phyloP scores from a whole-genome alignment of 2,797 vertebrate genomes.

The Sylvilagus floridanus region DNA sequence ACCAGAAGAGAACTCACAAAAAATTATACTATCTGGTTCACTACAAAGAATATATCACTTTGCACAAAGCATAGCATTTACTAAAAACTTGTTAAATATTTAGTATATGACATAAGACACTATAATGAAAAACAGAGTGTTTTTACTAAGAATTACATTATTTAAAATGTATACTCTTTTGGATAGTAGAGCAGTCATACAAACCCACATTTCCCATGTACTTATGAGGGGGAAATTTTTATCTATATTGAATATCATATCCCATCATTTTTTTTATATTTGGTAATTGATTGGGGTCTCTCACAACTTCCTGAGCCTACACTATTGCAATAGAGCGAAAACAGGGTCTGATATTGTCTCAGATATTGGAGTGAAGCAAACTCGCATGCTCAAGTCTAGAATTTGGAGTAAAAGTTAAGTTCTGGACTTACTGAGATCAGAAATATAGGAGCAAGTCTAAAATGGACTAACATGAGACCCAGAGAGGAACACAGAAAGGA shows the following conservation, averaged over 20 bases:
- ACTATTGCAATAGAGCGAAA: neutral
- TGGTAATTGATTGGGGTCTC: neutral
- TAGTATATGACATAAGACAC: constrained; percentile 62
- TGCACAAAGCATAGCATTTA: constrained; percentile 28
- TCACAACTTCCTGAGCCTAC: constrained; percentile 4
- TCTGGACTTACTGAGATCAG: neutral
- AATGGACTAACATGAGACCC: neutral
- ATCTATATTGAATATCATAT: neutral
- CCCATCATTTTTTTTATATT: neutral
- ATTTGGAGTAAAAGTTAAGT: neutral
- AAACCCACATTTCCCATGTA: neutral
- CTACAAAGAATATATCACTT: constrained; percentile 5
- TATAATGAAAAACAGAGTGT: constrained; percentile 25
- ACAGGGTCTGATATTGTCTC: neutral
- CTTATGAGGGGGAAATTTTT: neutral
- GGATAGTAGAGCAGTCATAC: constrained; percentile 18
- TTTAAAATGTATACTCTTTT: constrained; percentile 70
- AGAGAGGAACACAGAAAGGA: neutral
- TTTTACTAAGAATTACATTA: constrained; percentile 66
- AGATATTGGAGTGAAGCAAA: neutral
- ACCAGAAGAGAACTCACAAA: neutral
- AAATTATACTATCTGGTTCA: constrained; percentile 18
- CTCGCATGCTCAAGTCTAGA: neutral
- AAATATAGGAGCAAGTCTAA: neutral
- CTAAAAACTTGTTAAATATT: constrained; percentile 72